Evolutionary conservation across 2,797 vertebrate species (phyloP).

Genomic region (Champsocephalus gunnari): DNA sequence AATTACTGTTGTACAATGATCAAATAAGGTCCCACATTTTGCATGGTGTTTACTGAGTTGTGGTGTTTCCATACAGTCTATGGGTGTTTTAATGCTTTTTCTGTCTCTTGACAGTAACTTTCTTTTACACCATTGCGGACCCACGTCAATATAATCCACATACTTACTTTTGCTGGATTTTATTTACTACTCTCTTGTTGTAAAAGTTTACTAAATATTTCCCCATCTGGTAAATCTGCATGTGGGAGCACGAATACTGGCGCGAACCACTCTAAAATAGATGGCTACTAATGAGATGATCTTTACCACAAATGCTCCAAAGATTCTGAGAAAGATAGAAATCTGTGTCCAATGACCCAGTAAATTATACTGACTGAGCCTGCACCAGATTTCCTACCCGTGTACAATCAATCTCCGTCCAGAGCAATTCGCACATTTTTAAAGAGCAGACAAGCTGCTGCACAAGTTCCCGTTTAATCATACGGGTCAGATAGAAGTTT

Average conservation of each 20-base stretch:
- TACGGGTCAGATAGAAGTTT: conserved; percentile 67
- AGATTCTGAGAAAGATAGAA: conserved; percentile 58
- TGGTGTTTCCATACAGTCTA: too few species aligned
- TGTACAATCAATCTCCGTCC: conserved; percentile 62
- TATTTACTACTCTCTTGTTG: neutral
- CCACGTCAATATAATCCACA: too few species aligned
- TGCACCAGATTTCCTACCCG: conserved; percentile 48
- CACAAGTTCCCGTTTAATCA: conserved; percentile 69
- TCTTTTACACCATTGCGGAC: too few species aligned
- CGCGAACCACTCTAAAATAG: conserved; percentile 30
- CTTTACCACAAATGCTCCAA: conserved; percentile 47
- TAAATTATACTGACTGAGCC: conserved; percentile 50
- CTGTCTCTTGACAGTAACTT: too few species aligned
- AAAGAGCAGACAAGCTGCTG: conserved; percentile 49
- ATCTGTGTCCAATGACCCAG: conserved; percentile 60
- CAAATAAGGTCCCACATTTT: too few species aligned
- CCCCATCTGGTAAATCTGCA: conserved; percentile 26
- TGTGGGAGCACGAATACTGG: conserved; percentile 23
- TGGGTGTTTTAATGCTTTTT: too few species aligned
- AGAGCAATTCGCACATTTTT: conserved; percentile 66
- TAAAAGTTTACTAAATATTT: conserved; percentile 12
- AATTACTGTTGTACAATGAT: too few species aligned
- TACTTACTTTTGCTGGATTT: neutral
- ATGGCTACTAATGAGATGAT: conserved; percentile 57
- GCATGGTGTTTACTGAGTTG: too few species aligned